Evolutionary conservation across 2,113 vertebrate species (phyloP), one percentile per base, ranked within the genome.

Genomic region (Conger conger): DNA sequence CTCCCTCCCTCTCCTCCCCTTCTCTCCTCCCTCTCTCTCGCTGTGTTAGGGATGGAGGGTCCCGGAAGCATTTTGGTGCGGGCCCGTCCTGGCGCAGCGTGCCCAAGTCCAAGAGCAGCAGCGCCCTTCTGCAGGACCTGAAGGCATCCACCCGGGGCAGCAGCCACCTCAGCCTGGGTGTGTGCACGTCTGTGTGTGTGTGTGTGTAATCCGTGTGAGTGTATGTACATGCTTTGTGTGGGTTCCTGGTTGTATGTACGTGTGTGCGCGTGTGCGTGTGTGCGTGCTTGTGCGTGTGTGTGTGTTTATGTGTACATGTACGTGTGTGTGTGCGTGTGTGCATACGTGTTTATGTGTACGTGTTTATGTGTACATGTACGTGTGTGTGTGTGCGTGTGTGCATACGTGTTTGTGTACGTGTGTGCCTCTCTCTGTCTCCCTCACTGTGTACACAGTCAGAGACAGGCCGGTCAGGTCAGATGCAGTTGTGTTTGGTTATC

Each of bases 51-150:
- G 96, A 98, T 33, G 27, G 40, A 79, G 92, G 88, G 37, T 15
- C 91, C 86, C 97, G 93, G 89, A 96, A 93, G 92, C 79, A 90
- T 40, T 79, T 94, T 85, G 93, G 88, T 11, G 93, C 95, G 15
- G 93, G 95, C 45, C 97, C 97, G 20, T 94, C 97, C 0, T 98
- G 97, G 97, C 96, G 92, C 86, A 96, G 93, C 82, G 94, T 96
- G 79, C 94, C 96, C 0, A 95, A 97, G 85, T 99, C 97, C 6
- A 96, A 96, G 88, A 98, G 98, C 89, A 98, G 97, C 85, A 95
- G 95, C 13, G 92, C 97, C 77, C 90, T 98, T 84, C 95, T 97
- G 88, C 95, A 96, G 57, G 96, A 93, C 1, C 50, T 86, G 78
- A 84, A 81, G 85, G 85, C 87, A 0, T 79, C 93, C 83, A 82